These are phyloP conservation scores for Crotalus helleri DNA, from an alignment of 2,113 vertebrate genomes.

Conservation along the genomic window DNA sequence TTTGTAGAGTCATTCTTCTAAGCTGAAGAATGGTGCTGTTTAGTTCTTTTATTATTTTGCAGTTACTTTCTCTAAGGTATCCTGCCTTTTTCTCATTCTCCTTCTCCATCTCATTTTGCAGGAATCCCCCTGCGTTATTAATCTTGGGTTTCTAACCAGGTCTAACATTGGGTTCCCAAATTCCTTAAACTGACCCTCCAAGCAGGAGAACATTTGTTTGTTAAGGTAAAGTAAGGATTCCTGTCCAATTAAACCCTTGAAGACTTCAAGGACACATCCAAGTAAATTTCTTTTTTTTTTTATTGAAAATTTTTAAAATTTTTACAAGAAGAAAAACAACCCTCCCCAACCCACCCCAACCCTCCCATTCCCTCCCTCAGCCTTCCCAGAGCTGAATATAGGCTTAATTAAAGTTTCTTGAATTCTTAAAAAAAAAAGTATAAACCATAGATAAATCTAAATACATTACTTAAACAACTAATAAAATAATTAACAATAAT, in stretches of 20 bases:
- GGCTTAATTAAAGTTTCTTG: too few species aligned
- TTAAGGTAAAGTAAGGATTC: neutral
- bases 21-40: neutral
- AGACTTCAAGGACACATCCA: neutral
- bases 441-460: too few species aligned
- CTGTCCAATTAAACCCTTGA: neutral
- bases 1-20: neutral
- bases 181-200: neutral
- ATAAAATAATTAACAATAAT: too few species aligned
- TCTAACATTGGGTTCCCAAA: neutral
- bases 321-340: too few species aligned
- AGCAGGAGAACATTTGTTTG: neutral
- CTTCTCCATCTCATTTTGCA: neutral
- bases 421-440: too few species aligned
- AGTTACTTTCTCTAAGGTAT: neutral
- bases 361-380: too few species aligned
- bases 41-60: neutral
- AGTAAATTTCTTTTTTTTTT: neutral
- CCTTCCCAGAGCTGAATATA: too few species aligned
- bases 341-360: too few species aligned
- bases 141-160: neutral
- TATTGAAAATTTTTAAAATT: too few species aligned
- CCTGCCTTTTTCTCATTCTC: neutral
- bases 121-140: neutral
- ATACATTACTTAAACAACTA: too few species aligned